Evolutionary conservation across 2,888 invertebrate species (phyloP).

Genomic region (Nesidiocoris tenuis): DNA sequence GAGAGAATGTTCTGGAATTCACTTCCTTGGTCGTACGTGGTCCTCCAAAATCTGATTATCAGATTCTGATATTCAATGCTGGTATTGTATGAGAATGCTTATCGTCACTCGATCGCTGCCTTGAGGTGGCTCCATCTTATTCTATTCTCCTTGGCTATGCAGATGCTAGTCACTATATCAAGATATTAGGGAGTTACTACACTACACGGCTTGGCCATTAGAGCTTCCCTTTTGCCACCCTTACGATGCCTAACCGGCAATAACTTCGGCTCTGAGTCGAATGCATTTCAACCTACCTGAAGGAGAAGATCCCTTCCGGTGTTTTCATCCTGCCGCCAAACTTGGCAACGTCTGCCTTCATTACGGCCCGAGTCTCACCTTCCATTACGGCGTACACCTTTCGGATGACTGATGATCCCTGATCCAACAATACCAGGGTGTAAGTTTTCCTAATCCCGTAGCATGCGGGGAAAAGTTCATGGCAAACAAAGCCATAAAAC

Average conservation of each 20-base stretch:
- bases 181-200: conserved; percentile 37
- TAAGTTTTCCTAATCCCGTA: no score
- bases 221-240: background rate
- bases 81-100: background rate
- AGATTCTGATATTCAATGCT: no score
- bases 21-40: no score
- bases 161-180: conserved; percentile 16
- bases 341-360: conserved; percentile 12
- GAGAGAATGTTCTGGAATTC: no score
- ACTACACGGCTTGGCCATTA: conserved; percentile 35
- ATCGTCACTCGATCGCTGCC: background rate
- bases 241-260: conserved; percentile 15
- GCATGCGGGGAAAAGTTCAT: no score
- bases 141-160: conserved; percentile 11
- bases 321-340: conserved; percentile 18
- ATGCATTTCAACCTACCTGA: conserved; percentile 23
- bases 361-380: background rate
- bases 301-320: conserved; percentile 28
- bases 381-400: conserved; percentile 15
- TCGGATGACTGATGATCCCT: conserved; percentile 1
- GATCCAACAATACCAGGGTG: no score
- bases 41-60: no score
- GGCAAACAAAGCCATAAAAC: no score
- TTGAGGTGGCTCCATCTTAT: conserved; percentile 20
- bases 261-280: conserved; percentile 22